Conservation (phyloP, 2,113 vertebrate species). For the Pipra filicauda region DNA sequence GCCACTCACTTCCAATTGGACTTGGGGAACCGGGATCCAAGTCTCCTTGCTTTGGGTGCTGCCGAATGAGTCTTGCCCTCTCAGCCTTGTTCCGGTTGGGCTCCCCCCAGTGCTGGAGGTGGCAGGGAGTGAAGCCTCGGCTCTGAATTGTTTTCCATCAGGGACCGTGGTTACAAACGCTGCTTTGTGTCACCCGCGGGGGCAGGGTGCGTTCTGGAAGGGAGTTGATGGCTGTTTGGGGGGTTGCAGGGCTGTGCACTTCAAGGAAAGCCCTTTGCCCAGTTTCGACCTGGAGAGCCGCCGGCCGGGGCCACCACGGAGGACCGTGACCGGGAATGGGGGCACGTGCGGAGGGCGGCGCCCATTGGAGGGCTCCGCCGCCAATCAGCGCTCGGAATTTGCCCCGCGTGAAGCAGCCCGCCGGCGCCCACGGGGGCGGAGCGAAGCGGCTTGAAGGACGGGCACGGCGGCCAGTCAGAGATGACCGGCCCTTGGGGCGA, state of each 20-base stretch:
- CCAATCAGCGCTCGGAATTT: background rate
- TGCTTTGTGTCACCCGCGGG: too few species aligned
- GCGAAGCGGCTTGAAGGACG: rapidly evolving
- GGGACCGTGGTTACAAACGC: background rate
- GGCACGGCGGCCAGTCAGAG: background rate
- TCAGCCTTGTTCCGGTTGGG: background rate
- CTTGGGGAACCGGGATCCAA: rapidly evolving
- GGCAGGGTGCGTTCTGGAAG: background rate
- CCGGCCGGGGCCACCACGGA: background rate
- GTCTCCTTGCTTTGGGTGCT: too few species aligned
- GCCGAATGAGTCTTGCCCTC: too few species aligned
- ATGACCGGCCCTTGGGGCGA: rapidly evolving
- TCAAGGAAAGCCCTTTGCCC: background rate
- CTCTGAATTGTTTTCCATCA: background rate
- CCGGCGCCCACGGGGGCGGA: rapidly evolving
- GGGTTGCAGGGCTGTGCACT: background rate
- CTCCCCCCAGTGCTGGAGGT: background rate
- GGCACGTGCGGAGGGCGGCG: rapidly evolving
- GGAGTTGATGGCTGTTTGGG: background rate
- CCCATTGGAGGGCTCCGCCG: background rate
- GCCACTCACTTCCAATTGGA: background rate
- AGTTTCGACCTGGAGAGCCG: rapidly evolving
- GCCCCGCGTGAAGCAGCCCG: rapidly evolving
- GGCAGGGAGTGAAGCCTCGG: too few species aligned
- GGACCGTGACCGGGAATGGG: rapidly evolving